Evolutionary conservation across 2,113 vertebrate genomes (phyloP).

Genomic region (Brevimyrus niger): DNA sequence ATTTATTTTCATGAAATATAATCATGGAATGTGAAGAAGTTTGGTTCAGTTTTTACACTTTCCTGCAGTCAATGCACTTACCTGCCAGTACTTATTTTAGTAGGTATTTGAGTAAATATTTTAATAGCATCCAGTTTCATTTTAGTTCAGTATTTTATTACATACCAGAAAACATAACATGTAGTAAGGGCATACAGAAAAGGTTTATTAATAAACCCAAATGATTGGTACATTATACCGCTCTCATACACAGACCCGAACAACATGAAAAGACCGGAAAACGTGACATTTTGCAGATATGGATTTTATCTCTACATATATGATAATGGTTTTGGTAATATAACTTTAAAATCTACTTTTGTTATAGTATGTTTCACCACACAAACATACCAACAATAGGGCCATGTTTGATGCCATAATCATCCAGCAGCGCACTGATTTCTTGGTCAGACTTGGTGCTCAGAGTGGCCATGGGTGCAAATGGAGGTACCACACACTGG

Average conservation of each 20-base stretch:
- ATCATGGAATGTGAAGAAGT: not conserved
- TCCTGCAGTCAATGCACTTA: not conserved
- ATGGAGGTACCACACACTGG: not conserved
- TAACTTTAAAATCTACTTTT: not conserved
- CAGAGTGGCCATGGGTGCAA: conserved; percentile 45
- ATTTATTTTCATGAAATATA: not conserved
- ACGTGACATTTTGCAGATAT: not conserved
- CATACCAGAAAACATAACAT: not conserved
- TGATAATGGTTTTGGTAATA: not conserved
- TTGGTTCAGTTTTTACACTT: not conserved
- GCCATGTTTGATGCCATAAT: conserved; percentile 57
- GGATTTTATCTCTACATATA: not conserved
- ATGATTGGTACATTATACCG: not conserved
- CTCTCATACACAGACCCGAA: not conserved
- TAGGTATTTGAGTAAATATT: not conserved
- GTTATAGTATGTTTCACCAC: not conserved
- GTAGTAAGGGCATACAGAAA: not conserved
- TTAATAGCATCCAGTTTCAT: not conserved
- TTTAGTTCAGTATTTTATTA: not conserved
- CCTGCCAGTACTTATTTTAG: not conserved
- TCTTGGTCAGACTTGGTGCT: conserved; percentile 47
- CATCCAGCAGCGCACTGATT: conserved; percentile 38
- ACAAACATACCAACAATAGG: conserved; percentile 52
- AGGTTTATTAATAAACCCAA: not conserved
- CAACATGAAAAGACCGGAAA: not conserved